These are phyloP conservation scores for Campylomormyrus numenius DNA, from an alignment of 2,113 vertebrate genomes.

Conservation along the genomic window DNA sequence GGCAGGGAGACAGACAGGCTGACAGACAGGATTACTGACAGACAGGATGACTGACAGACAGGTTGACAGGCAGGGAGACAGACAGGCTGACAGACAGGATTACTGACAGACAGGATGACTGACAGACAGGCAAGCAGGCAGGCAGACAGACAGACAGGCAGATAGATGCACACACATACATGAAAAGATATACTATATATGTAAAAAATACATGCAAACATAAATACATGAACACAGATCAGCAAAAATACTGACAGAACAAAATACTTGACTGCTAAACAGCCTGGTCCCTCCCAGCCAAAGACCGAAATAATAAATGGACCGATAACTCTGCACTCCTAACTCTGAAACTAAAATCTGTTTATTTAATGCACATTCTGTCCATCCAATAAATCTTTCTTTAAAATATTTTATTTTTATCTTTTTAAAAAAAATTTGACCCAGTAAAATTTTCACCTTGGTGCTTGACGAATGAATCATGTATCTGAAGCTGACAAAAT, in stretches of 20 bases:
- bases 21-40: neutral
- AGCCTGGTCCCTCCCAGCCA: neutral
- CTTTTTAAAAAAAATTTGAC: neutral
- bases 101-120: neutral
- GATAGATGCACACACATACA: neutral
- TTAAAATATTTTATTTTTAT: neutral
- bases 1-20: accelerated
- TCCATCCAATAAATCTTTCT: neutral
- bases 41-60: neutral
- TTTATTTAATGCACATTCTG: neutral
- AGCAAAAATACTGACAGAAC: neutral
- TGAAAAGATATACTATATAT: neutral
- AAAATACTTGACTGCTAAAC: neutral
- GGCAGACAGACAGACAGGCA: too few relatives aligned
- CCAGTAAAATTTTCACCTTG: neutral
- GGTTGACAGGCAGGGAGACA: too few relatives aligned
- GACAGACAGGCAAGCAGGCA: neutral
- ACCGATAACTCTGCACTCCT: neutral
- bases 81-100: too few relatives aligned
- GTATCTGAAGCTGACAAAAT: neutral
- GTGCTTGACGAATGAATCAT: neutral
- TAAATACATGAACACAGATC: neutral
- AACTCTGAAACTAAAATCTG: neutral
- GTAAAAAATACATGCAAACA: neutral
- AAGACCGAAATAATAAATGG: neutral